A percentile compares a stretch with the other conserved stretches of the same genome.
These are phyloP conservation scores for Nicator chloris DNA, from an alignment of 2,113 vertebrate species.

Conservation along the genomic window DNA sequence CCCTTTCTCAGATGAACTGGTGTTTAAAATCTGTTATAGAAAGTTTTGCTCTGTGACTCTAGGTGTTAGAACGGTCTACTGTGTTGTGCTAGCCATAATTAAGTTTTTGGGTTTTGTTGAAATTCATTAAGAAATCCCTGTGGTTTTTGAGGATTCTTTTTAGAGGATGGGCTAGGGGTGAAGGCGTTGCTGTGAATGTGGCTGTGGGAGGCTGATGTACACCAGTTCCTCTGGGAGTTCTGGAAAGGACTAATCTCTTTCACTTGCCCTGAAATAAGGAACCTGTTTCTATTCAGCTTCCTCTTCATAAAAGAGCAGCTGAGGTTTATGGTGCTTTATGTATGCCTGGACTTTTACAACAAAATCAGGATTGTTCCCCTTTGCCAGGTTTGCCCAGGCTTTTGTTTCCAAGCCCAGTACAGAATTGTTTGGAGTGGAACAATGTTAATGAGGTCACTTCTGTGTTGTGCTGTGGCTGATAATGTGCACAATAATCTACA, in stretches of 20 bases:
- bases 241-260: background rate
- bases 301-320: background rate
- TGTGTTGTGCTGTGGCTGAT: background rate
- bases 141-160: background rate
- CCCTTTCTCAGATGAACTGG: background rate
- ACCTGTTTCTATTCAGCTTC: background rate
- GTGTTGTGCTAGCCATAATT: background rate
- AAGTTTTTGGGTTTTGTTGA: background rate
- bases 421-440: background rate
- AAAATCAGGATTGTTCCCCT: background rate
- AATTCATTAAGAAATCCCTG: background rate
- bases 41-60: background rate
- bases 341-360: background rate
- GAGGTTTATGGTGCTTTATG: background rate
- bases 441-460: background rate
- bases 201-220: background rate
- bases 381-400: background rate
- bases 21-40: background rate
- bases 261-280: background rate
- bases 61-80: background rate
- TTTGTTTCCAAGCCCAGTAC: background rate
- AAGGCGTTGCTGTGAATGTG: rapidly evolving
- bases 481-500: background rate
- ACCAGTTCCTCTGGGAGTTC: background rate
- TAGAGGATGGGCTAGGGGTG: background rate